Percentiles rank a stretch among this genome's conserved stretches.
phyloP scores from a whole-genome alignment of 2,113 vertebrate species.

The Siniperca knerii region DNA sequence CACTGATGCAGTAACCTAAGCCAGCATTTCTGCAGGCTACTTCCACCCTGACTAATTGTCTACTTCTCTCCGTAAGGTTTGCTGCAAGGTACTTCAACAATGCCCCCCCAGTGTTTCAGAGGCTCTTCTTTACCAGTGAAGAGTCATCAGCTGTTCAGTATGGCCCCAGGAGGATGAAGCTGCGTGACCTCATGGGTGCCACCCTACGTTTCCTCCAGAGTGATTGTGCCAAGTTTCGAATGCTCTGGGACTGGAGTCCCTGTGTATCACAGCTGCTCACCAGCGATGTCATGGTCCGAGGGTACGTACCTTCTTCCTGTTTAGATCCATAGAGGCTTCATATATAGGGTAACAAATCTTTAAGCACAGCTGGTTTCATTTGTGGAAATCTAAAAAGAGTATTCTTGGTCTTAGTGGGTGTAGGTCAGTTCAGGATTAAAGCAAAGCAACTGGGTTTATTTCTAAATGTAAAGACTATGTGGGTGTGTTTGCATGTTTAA shows the following conservation, averaged over 20 bases:
- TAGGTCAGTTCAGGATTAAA: too few species aligned
- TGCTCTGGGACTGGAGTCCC: slow-evolving; percentile 98
- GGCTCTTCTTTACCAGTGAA: slow-evolving; percentile 94
- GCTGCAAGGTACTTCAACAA: slow-evolving; percentile 92
- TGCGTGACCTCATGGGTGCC: slow-evolving; percentile 97
- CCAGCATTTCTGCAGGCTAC: not conserved
- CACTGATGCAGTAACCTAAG: not conserved
- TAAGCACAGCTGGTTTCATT: not conserved
- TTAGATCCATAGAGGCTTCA: not conserved
- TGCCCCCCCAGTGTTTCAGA: slow-evolving; percentile 94
- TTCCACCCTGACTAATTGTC: not conserved
- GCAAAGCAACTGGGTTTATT: too few species aligned
- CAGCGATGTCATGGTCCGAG: slow-evolving; percentile 94
- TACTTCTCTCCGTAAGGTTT: slow-evolving; percentile 84
- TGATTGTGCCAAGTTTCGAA: slow-evolving; percentile 88
- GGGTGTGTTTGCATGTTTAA: too few species aligned
- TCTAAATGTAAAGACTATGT: too few species aligned
- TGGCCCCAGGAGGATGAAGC: slow-evolving; percentile 94
- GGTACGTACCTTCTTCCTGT: slow-evolving; percentile 82
- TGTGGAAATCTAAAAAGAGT: not conserved
- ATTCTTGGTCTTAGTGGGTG: not conserved
- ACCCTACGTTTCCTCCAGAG: slow-evolving; percentile 92
- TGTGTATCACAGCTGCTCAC: slow-evolving; percentile 95
- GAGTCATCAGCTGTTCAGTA: slow-evolving; percentile 92
- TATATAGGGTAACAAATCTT: not conserved